Evolutionary conservation across 2,113 vertebrate genomes (phyloP), one percentile per base, ranked within the genome.

Genomic region (Oxygymnocypris stewartii): DNA sequence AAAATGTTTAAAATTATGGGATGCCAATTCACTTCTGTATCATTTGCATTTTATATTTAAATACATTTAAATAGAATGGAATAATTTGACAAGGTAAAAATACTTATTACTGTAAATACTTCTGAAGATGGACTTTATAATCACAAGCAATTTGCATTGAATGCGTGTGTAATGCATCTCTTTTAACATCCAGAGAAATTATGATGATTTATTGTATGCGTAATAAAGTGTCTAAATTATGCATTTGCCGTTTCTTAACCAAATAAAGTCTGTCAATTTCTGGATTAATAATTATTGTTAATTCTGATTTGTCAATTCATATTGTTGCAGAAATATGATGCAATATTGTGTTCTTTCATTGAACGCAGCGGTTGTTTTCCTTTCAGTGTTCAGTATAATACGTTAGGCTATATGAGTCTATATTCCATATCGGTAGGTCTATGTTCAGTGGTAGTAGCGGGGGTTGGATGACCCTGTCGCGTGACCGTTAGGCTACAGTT

Each of bases 401-500:
- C 25, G 5, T 35, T 37, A n/a, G n/a, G n/a, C n/a, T n/a, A 13
- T 14, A 79, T n/a, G 28, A 40, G 9, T 18, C 67, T 35, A 37
- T 44, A 44, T 7, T 65, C 6, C 13, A 44, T 47, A 31, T 47
- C 9, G 2, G 54, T 61, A 61, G 23, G 25, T 65, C 16, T 16
- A 25, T 37, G 35, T 28, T 20, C 37, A 25, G 12, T 79, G 4
- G 49, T 59, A 59, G 57, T 44, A 31, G 35, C 1, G 40, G 40
- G 40, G 42, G 87, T 83, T 79, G 63, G 87, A 89, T 82, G 87
- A 89, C 85, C 87, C 25, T 63, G 51, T 73, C 82, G 47, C 85
- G 71, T 82, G 85, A 86, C 87, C 44, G 61, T 87, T 13, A 59
- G 35, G 35, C 35, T 37, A 16, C 9, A 25, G 18, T 11, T 73